Conservation (phyloP, 1,140 invertebrate species). For the Homalodisca vitripennis region DNA sequence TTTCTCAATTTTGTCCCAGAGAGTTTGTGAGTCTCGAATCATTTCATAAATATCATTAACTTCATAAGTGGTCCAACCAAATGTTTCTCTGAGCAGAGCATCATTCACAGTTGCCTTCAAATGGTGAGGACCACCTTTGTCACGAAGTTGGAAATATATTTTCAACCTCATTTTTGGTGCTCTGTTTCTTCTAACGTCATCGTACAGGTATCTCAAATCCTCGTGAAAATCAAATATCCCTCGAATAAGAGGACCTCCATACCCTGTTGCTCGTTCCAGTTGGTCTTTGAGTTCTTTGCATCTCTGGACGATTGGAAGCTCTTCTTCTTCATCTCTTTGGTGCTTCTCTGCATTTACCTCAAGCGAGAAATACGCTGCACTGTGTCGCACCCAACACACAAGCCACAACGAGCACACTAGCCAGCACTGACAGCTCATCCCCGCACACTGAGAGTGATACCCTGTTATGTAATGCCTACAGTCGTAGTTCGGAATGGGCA, state of each 20-base stretch:
- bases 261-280: background rate
- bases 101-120: conserved; percentile 7
- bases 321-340: background rate
- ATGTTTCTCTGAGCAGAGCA: background rate
- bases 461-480: too few species aligned
- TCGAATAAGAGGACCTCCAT: background rate
- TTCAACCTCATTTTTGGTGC: conserved; percentile 8
- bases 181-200: conserved; percentile 6
- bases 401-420: too few species aligned
- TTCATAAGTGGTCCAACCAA: conserved; percentile 4
- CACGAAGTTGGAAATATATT: background rate
- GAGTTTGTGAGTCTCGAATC: background rate
- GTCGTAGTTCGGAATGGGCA: too few species aligned
- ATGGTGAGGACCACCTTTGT: background rate
- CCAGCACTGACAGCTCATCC: too few species aligned
- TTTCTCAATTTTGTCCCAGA: conserved; percentile 5
- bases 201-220: conserved; percentile 1
- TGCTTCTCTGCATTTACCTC: background rate
- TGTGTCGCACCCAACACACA: background rate
- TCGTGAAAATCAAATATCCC: background rate
- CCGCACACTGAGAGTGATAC: too few species aligned
- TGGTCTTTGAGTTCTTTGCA: conserved; percentile 1
- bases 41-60: conserved; percentile 6
- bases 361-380: background rate
- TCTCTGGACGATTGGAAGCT: conserved; percentile 7